Base-by-base conservation (phyloP, 2,113 vertebrate species). In the Ciconia stormi region DNA sequence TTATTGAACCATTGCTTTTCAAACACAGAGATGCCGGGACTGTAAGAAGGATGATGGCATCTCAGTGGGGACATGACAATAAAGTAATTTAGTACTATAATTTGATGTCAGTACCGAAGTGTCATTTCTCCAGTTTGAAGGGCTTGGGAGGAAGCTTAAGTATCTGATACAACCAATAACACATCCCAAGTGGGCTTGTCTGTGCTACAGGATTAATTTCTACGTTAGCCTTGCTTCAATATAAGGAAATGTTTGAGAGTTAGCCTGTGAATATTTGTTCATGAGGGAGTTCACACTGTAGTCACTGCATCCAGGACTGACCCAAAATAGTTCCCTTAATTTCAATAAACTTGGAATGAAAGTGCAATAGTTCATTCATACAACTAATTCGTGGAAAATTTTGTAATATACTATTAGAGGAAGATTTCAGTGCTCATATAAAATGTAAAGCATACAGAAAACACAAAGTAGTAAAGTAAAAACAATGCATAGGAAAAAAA, bases 1-100 rank as follows among this genome's bases (percentile, higher is more conserved):
- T 94, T 94, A 95, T 63, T 88, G 55, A 97, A 73, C 16, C 61
- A 22, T 13, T 62, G 70, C 59, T 95, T 96, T 93, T 88, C 62
- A 87, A 94, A 93, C 8, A 58, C 16, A 73, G 30, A 79, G n/a
- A 80, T 82, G 42, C 63, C 84, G 87, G 56, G 76, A 38, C 19
- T 85, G 27, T 56, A 73, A 85, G 52, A 63, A 71, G 38, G 42
- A 44, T 34, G 40, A 74, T 81, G 74, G 71, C 3, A 6, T 55
- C 36, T 70, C 82, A 58, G 9, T 23, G 38, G 21, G 20, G 42
- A 81, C 32, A 29, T 53, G 49, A 73, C 10, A 66, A 55, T 71
- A 88, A 80, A 17, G 32, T n/a, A 66, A 72, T 55, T 88, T 82
- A 86, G 55, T 22, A 56, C 9, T 58, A 9, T 23, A 62, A 66